Evolutionary conservation across 2,888 invertebrate genomes (phyloP), one percentile per base, ranked within the genome.

Genomic region (Lymantria monacha): DNA sequence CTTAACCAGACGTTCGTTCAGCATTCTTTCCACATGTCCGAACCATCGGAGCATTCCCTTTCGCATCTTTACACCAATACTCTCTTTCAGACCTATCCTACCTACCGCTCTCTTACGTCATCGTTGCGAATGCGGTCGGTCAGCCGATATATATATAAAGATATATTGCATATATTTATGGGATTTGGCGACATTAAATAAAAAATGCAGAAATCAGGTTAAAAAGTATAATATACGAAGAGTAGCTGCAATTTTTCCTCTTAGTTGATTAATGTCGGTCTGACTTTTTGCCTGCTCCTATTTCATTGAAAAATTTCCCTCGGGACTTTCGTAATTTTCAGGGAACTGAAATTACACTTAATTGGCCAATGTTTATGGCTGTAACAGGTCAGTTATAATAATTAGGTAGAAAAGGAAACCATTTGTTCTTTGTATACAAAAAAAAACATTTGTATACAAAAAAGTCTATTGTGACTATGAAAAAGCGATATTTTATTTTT

Each of bases 221-320:
- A 37, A 15, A 42, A 48, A 42, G 30, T 48, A 36, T 30, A 40
- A 30, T 9, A 33, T 33, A 15, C 22, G 46, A n/a, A 40, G 44
- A 10, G 47, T 47, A 40, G 12, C 38, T 42, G 42, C 49, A 65
- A 63, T 69, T 66, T 72, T 69, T 72, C 67, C 66, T 66, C 69
- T 66, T 65, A 63, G 74, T 70, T 86, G 84, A 85, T 85, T 83
- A 85, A 87, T 83, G 79, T 73, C 72, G 72, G 74, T 66, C 65
- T 62, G 69, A 74, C 70, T 77, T 79, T 83, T 76, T 74, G 70
- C 70, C 69, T 61, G 72, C 66, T 81, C 74, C 75, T 79, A 79
- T 85, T 85, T 79, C 81, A 82, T 82, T 85, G 85, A 86, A 84
- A 85, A 87, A 85, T 85, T 85, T 86, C 87, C 87, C 87, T 55